Percentiles rank a stretch among this genome's conserved stretches.
phyloP scores from a whole-genome alignment of 2,888 invertebrate species.

The Sarcophaga subvicina region DNA sequence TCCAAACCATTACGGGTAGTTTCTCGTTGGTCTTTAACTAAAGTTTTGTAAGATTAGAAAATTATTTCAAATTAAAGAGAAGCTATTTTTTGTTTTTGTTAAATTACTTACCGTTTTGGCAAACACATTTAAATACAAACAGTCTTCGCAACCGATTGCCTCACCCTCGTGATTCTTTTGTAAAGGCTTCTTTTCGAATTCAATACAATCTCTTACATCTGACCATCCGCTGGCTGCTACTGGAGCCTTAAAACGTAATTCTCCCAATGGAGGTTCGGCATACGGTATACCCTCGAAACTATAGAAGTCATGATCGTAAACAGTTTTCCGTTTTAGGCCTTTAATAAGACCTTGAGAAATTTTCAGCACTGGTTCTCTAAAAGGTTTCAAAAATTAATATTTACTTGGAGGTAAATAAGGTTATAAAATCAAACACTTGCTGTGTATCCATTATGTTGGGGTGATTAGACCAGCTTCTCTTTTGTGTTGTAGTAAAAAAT shows the following conservation, averaged over 20 bases:
- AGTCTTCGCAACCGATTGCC: conserved; percentile 82
- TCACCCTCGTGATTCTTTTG: conserved; percentile 79
- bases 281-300: conserved; percentile 80
- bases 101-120: conserved; percentile 71
- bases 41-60: neutral
- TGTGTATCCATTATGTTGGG: conserved; percentile 22
- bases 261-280: conserved; percentile 79
- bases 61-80: too few relatives aligned
- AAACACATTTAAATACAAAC: conserved; percentile 82
- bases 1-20: conserved; percentile 80
- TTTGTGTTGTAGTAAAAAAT: conserved; percentile 7
- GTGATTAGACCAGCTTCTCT: neutral
- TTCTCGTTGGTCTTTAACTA: conserved; percentile 70
- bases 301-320: conserved; percentile 78
- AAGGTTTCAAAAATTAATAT: neutral
- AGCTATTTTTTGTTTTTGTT: too few relatives aligned
- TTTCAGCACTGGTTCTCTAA: conserved; percentile 49
- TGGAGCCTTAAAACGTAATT: conserved; percentile 81
- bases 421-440: conserved; percentile 41
- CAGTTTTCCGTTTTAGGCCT: conserved; percentile 78
- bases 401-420: neutral
- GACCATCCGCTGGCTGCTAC: conserved; percentile 81
- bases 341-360: conserved; percentile 77
- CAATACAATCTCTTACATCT: conserved; percentile 80
- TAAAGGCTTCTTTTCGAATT: conserved; percentile 78